Percentiles rank a stretch among this genome's conserved stretches.
Evolutionary conservation across 2,888 invertebrate genomes (phyloP).

Genomic region (Synergus umbraculus): DNA sequence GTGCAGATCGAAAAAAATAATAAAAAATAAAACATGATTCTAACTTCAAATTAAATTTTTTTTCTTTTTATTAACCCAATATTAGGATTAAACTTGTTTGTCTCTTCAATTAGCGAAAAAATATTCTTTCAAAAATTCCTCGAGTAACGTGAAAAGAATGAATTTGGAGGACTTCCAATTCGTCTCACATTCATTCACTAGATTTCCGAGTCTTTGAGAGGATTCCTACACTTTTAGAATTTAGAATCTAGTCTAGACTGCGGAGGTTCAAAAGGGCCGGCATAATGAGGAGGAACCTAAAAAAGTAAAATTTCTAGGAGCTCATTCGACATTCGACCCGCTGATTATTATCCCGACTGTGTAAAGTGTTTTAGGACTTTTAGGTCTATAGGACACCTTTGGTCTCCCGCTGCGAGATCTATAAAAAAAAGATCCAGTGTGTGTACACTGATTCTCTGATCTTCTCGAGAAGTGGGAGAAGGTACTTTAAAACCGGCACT

Average conservation of each 20-base stretch:
- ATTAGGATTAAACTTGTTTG: too few species aligned
- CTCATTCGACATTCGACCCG: neutral
- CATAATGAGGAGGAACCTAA: conserved; percentile 14
- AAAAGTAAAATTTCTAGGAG: conserved; percentile 1
- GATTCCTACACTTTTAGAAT: conserved; percentile 28
- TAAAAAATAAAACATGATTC: neutral
- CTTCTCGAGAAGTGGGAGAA: conserved; percentile 19
- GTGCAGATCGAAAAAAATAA: conserved; percentile 34
- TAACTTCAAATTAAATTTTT: neutral
- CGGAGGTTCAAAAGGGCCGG: conserved; percentile 34
- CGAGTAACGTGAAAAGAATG: too few species aligned
- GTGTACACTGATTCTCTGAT: conserved; percentile 19
- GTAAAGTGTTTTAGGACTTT: conserved; percentile 38
- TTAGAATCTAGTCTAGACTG: conserved; percentile 28
- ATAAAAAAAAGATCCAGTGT: neutral
- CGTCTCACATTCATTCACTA: conserved; percentile 17
- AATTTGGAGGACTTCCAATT: neutral
- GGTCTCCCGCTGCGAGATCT: conserved; percentile 33
- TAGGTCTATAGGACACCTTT: conserved; percentile 37
- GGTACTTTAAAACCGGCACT: conserved; percentile 40
- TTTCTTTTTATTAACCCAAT: too few species aligned
- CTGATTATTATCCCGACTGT: conserved; percentile 11
- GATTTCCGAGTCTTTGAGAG: conserved; percentile 1
- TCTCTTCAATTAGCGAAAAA: too few species aligned
- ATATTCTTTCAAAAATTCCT: too few species aligned